Evolutionary conservation across 2,888 invertebrate genomes (phyloP), one percentile per base, ranked within the genome.

Genomic region (Xestia sexstrigata): DNA sequence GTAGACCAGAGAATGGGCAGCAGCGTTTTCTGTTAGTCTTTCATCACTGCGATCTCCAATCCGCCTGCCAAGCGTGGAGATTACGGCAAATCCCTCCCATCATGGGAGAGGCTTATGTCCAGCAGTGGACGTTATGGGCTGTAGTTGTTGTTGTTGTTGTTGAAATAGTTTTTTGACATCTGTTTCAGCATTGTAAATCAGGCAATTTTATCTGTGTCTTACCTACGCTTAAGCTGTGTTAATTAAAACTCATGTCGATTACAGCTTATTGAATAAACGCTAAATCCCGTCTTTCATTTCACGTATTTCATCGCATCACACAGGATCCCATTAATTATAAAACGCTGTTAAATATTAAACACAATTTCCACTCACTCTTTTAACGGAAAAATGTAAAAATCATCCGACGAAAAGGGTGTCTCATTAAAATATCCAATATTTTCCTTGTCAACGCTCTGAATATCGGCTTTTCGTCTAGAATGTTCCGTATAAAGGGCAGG

Each of bases 401-500:
- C 82, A 70, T 66, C 65, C 42, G 72, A 62, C 69, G 47, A 66
- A 73, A 83, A 78, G 66, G 60, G 55, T 60, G 67, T 81, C 71
- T 89, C 81, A 86, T 88, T 87, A 87, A 80, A 86, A 85, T 66
- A 81, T 79, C 68, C 76, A 87, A 89, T 89, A 84, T 82, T 86
- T 82, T 88, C 79, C 77, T 78, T 74, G 79, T 82, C 83, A 87
- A 78, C 76, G 76, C 76, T 65, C 74, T 62, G 62, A 62, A 70
- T 66, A 87, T 83, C 74, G 81, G 71, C 65, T 79, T 79, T 75
- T 70, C 80, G 65, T 75, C 69, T 73, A 79, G 58, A 62, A 35
- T 74, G 63, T 66, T 74, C 58, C 63, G 47, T 52, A 86, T 76
- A 77, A 78, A 83, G 60, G 76, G 35, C 49, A 66, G n/a, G 55